Base-by-base conservation (phyloP, 2,113 vertebrate genomes). In the Rhizomys pruinosus region DNA sequence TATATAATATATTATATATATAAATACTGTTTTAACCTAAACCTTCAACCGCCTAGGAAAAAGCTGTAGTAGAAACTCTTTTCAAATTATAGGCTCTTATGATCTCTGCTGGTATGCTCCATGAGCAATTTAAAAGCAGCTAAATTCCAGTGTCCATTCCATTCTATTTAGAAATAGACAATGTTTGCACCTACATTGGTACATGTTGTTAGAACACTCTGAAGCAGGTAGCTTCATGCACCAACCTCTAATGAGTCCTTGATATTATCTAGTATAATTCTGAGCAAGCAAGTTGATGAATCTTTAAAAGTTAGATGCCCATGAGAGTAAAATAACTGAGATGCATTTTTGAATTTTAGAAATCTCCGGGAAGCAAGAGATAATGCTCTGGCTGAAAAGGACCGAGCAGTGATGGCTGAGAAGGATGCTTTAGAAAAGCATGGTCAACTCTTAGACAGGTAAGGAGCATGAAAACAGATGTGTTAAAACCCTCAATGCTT, bases 321-420 rank as follows among this genome's bases (percentile, higher is more conserved):
- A n/a, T 17, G 29, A 69, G 71, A 90, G 82, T 82, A 73, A 71
- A 95, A 61, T 95, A 95, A 93, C 32, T 64, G 69, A 87, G 52
- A 61, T 87, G 5, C 84, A 39, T 72, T 19, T 93, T 93, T 94
- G 59, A 42, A 59, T 89, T 97, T 63, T 96, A 99, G 99, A 97
- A 99, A 99, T 96, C 96, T 99, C 91, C 98, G 99, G 93, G 99
- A 99, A 98, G 98, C 99, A 4, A 98, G 99, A 96, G 99, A 99
- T 97, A 98, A 99, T 94, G 99, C 99, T 1, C 90, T 99, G 22
- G 96, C 99, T 92, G 99, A 99, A 98, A 99, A 98, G 97, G 99
- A 99, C 76, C 97, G 99, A 98, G 99, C 99, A 1, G 84, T 98
- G 86, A 87, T 78, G 79, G 98, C 99, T 23, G 99, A 99, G 97